Percentiles rank a stretch among this genome's conserved stretches.
Conservation (phyloP, 2,888 invertebrate species). For the Thysanoteuthis rhombus region DNA sequence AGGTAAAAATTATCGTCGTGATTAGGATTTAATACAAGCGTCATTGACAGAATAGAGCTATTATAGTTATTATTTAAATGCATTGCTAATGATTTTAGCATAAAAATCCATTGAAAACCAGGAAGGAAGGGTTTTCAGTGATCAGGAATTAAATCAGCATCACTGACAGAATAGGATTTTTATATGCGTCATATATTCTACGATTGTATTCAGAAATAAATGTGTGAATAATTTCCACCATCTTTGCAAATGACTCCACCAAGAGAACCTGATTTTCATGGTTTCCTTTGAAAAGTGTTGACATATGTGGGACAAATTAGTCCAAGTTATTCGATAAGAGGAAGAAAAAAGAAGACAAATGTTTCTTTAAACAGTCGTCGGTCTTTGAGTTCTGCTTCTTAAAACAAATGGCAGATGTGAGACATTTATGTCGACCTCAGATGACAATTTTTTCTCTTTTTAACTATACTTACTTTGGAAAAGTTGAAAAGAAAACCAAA, state of each 20-base stretch:
- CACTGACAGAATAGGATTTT: too few relatives aligned
- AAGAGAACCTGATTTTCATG: neutral
- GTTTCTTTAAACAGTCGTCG: neutral
- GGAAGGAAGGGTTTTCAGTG: too few relatives aligned
- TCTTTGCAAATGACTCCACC: neutral
- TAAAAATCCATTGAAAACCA: too few relatives aligned
- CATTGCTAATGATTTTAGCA: too few relatives aligned
- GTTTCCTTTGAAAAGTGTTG: neutral
- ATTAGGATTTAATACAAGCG: too few relatives aligned
- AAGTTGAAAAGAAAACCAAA: too few relatives aligned
- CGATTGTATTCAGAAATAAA: neutral
- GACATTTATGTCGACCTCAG: neutral
- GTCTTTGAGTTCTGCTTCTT: neutral
- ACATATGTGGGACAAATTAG: neutral
- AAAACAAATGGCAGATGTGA: neutral
- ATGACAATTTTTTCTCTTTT: too few relatives aligned
- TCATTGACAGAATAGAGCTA: too few relatives aligned
- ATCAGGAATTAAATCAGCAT: too few relatives aligned
- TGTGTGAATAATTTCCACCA: neutral
- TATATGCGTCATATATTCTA: neutral
- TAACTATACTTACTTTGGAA: too few relatives aligned
- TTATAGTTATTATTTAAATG: too few relatives aligned
- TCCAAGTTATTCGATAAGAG: neutral
- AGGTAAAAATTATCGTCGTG: too few relatives aligned
- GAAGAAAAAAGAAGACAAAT: neutral